Base-by-base conservation (phyloP, 2,888 invertebrate genomes). In the Cremastinae sp. region DNA sequence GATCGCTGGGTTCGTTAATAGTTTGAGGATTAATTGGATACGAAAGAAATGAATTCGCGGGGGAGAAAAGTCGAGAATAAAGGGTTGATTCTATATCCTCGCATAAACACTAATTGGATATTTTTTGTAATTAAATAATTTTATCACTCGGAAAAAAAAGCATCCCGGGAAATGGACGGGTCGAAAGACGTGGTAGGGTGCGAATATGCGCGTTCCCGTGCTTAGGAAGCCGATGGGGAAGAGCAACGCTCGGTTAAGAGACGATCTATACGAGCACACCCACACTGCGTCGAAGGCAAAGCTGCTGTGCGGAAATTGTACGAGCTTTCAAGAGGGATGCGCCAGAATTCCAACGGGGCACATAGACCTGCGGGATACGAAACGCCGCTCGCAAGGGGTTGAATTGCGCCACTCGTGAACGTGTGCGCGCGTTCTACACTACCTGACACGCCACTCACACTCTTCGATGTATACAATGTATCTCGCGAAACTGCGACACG, bases 21-120 rank as follows among this genome's bases (percentile, higher is more conserved):
- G 74, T 69, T 76, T 47, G 65, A 74, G 78, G 75, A 77, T 78
- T 78, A 80, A 79, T 81, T 76, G 73, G 53, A 74, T 66, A 62
- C 74, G 78, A 79, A 78, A 72, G 55, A 64, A 74, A 74, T 75
- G 74, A 74, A 80, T 77, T 61, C 55, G 55, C 28, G 41, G 65
- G 66, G 51, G 61, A 62, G 69, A n/a, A n/a, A n/a, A 49, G 45
- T 10, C 58, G 10, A 10, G 20, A 58, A n/a, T n/a, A n/a, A 43
- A 28, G 28, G 58, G 28, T 28, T 28, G 28, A 28, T 5, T 28
- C 28, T 28, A 5, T 2, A 2, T 28, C 28, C 28, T 18, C 28
- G 28, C 28, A 5, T 28, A 28, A 28, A 28, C 28, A 28, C 28
- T 28, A 28, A 28, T 28, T 28, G 28, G 28, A 28, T 28, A 28